These are phyloP conservation scores for Atractosteus spatula DNA, from an alignment of 2,113 vertebrate species.

Conservation along the genomic window DNA sequence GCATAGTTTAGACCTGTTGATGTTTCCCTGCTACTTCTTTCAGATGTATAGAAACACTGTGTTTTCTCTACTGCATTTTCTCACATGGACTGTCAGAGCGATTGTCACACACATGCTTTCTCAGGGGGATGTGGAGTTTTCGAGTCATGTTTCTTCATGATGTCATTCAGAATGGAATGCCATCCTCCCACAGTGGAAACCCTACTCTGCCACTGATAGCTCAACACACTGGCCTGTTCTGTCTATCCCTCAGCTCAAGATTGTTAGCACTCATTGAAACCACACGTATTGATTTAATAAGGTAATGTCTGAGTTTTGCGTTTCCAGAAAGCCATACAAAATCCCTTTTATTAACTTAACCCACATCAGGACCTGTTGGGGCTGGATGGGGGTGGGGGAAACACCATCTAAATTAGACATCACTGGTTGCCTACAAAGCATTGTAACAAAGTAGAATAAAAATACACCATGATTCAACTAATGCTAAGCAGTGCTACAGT, in stretches of 20 bases:
- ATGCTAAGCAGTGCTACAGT: slow-evolving; percentile 36
- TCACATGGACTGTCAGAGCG: too few relatives aligned
- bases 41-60: too few relatives aligned
- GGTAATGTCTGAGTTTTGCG: slow-evolving; percentile 58
- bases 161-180: slow-evolving; percentile 46
- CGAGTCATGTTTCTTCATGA: slow-evolving; percentile 40
- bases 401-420: slow-evolving; percentile 7
- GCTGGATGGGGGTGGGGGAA: not conserved
- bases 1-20: too few relatives aligned
- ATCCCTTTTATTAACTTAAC: slow-evolving; percentile 51
- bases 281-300: slow-evolving; percentile 46
- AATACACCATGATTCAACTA: slow-evolving; percentile 31
- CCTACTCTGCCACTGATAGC: slow-evolving; percentile 34
- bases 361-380: slow-evolving; percentile 22
- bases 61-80: too few relatives aligned
- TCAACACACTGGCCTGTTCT: slow-evolving; percentile 59
- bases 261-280: slow-evolving; percentile 30
- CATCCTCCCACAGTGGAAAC: slow-evolving; percentile 14
- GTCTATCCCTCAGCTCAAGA: slow-evolving; percentile 27
- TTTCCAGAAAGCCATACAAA: slow-evolving; percentile 49
- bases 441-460: slow-evolving; percentile 26
- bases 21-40: too few relatives aligned
- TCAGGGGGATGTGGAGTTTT: not conserved
- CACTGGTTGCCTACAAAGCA: not conserved
- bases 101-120: too few relatives aligned